Percentiles rank a stretch among this genome's conserved stretches.
phyloP scores from a whole-genome alignment of 2,113 vertebrate genomes.

The Silurus glanis region DNA sequence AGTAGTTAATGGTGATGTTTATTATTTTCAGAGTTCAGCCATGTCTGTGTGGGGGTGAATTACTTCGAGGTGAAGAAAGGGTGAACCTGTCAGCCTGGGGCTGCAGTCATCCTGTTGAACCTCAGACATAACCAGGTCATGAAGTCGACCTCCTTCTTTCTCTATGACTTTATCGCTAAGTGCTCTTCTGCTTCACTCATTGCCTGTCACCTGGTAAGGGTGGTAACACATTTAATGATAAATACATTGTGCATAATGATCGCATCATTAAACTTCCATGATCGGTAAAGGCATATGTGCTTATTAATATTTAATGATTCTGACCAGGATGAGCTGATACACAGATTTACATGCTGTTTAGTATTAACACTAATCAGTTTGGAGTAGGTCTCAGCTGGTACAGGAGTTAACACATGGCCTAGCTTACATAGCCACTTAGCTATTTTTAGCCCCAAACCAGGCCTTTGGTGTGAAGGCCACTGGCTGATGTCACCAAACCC shows the following conservation, averaged over 20 bases:
- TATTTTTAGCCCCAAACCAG: slow-evolving; percentile 57
- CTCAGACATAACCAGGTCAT: slow-evolving; percentile 49
- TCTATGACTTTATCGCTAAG: slow-evolving; percentile 16
- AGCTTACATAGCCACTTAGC: slow-evolving; percentile 28
- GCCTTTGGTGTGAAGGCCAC: slow-evolving; percentile 40
- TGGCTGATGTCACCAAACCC: slow-evolving; percentile 52
- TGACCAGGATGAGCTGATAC: neutral
- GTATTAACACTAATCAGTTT: slow-evolving; percentile 34
- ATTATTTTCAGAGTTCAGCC: slow-evolving; percentile 12
- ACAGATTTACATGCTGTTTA: neutral
- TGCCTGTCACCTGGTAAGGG: neutral
- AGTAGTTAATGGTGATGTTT: neutral
- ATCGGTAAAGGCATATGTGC: neutral
- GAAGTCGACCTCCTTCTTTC: slow-evolving; percentile 27
- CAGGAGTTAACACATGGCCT: slow-evolving; percentile 42
- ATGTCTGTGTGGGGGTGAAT: neutral
- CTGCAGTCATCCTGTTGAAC: slow-evolving; percentile 39
- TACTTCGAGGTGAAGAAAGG: slow-evolving; percentile 28
- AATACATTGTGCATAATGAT: neutral
- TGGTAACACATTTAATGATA: neutral
- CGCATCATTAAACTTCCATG: neutral
- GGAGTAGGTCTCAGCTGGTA: slow-evolving; percentile 31
- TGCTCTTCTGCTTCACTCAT: slow-evolving; percentile 32
- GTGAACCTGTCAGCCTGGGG: slow-evolving; percentile 46
- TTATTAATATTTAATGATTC: slow-evolving; percentile 4